Evolutionary conservation across 2,113 vertebrate genomes (phyloP), one percentile per base, ranked within the genome.

Genomic region (Cnemophilus loriae): DNA sequence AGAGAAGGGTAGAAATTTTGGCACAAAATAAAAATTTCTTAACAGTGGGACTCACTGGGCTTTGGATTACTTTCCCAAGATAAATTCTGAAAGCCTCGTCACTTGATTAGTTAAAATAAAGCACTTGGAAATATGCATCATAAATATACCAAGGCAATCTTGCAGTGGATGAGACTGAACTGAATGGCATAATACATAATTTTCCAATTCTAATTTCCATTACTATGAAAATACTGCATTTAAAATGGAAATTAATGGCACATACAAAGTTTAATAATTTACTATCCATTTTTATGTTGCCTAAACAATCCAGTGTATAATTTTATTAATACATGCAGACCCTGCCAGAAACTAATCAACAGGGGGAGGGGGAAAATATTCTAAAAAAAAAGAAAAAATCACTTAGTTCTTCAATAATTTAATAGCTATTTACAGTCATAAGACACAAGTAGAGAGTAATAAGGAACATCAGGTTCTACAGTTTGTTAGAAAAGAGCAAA

Each of bases 171-270:
- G 18, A 77, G 28, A 47, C 3, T 64, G n/a, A 95, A 60, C 16
- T 37, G 28, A 89, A 84, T 11, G 6, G 17, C 46, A 71, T 77
- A 69, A 88, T 22, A 39, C 3, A 1, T 55, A 78, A 60, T 95
- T 85, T 92, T 95, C 70, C 41, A 81, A 79, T 84, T 95, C 68
- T 89, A 86, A 91, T 94, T 93, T 87, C 47, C 68, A 24, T 27
- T 3, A 87, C 39, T 75, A 64, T 8, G 44, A 78, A 93, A 89
- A 95, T 75, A 78, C 2, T 47, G 37, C 52, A 76, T 87, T 94
- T 87, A 56, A 91, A 91, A 91, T 75, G n/a, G 23, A 95, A 94
- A 95, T 79, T 60, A 92, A 56, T 46, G 26, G 20, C 30, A 84
- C 2, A n/a, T 41, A 56, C 37, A 89, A 67, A 91, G 9, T 22